Conservation (phyloP, 64 coral and sea anemone species). For the Actinia equina region DNA sequence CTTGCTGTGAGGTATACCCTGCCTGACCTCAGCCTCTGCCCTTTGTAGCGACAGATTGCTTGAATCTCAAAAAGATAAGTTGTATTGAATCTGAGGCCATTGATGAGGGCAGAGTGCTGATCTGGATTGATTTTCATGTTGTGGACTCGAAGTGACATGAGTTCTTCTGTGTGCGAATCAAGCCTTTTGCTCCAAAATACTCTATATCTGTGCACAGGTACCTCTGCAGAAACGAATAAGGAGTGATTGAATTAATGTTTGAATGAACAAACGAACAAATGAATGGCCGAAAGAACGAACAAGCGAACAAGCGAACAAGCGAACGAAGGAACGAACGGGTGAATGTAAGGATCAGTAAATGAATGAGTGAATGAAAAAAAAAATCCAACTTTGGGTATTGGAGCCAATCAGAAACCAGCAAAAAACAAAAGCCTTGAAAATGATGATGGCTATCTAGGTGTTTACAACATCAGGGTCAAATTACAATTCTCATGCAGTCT, state of each 20-base stretch:
- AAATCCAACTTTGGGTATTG: no score
- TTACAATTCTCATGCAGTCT: no score
- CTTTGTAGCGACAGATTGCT: slow-evolving; percentile 4
- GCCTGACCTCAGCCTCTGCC: background rate
- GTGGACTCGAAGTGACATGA: background rate
- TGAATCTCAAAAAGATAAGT: slow-evolving; percentile 33
- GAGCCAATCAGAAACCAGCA: background rate
- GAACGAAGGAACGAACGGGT: background rate
- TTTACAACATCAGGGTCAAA: no score
- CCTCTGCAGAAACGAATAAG: background rate
- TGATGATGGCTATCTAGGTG: no score
- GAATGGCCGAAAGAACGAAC: background rate
- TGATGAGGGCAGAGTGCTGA: background rate
- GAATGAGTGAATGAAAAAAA: background rate
- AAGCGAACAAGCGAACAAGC: background rate
- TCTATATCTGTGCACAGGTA: slow-evolving; percentile 13
- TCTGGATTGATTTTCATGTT: background rate
- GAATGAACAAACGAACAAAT: background rate
- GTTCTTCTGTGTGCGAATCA: background rate
- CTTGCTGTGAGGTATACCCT: background rate
- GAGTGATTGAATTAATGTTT: background rate
- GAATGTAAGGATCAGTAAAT: background rate
- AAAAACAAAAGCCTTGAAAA: no score
- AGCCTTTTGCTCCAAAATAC: slow-evolving; percentile 32
- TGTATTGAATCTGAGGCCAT: slow-evolving; percentile 5